phyloP scores from a whole-genome alignment of 2,113 vertebrate genomes.

The Asarcornis scutulata region DNA sequence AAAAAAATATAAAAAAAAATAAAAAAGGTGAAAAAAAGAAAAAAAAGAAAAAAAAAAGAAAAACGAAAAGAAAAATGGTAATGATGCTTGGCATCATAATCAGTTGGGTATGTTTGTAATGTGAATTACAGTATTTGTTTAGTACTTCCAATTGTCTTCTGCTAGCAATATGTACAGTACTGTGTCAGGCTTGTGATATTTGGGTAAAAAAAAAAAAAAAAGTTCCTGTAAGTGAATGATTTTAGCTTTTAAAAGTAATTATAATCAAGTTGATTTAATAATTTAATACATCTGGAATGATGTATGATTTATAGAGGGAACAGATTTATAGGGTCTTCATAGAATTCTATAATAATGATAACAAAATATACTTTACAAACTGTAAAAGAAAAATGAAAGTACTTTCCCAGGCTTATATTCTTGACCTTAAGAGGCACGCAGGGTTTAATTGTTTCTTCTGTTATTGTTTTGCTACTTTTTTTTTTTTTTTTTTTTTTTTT shows the following conservation, averaged over 20 bases:
- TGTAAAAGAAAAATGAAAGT: slow-evolving; percentile 72
- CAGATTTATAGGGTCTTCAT: slow-evolving; percentile 76
- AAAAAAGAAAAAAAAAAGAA: fast-evolving
- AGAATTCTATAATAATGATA: slow-evolving; percentile 80
- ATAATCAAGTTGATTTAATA: slow-evolving; percentile 83
- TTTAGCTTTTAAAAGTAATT: slow-evolving; percentile 87
- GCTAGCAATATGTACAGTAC: slow-evolving; percentile 95
- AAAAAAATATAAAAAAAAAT: neutral
- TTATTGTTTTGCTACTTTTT: slow-evolving; percentile 89
- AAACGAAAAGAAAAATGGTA: slow-evolving; percentile 52
- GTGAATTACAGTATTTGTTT: slow-evolving; percentile 83
- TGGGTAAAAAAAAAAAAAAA: slow-evolving; percentile 74
- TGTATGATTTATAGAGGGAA: slow-evolving; percentile 75
- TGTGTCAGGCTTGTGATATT: slow-evolving; percentile 89
- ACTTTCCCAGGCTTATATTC: slow-evolving; percentile 85
- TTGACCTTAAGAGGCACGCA: slow-evolving; percentile 82
- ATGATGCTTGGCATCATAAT: slow-evolving; percentile 73
- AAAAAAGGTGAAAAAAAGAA: neutral
- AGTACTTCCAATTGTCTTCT: slow-evolving; percentile 89
- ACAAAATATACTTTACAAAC: slow-evolving; percentile 81
- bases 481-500: slow-evolving; percentile 75
- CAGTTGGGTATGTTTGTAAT: slow-evolving; percentile 87
- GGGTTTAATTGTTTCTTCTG: slow-evolving; percentile 86
- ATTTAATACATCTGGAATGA: slow-evolving; percentile 83
- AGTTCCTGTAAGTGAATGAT: slow-evolving; percentile 86